Conservation (phyloP, 2,888 invertebrate genomes). For the Tethea ocularis region DNA sequence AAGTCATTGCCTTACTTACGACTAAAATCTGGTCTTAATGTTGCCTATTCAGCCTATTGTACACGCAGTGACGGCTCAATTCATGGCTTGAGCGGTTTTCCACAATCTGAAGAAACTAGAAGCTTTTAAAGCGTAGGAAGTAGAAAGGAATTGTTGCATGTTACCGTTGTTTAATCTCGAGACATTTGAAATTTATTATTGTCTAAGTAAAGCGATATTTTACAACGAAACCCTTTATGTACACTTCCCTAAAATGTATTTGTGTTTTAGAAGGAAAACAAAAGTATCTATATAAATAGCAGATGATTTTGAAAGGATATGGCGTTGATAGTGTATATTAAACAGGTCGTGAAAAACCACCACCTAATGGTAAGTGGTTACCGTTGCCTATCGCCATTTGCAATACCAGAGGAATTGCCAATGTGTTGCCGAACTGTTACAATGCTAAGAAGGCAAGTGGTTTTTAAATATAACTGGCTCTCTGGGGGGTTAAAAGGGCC, state of each 20-base stretch:
- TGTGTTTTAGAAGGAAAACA: neutral
- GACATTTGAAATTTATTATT: neutral
- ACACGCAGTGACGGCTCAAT: slow-evolving; percentile 56
- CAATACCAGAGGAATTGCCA: no score
- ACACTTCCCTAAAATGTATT: neutral
- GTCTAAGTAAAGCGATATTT: neutral
- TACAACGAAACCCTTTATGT: neutral
- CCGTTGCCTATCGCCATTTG: no score
- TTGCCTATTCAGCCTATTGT: slow-evolving; percentile 72
- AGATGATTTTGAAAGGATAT: no score
- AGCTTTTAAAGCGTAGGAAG: slow-evolving; percentile 67
- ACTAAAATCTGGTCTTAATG: slow-evolving; percentile 70
- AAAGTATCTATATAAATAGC: no score
- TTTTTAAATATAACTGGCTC: no score
- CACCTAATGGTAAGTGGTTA: no score
- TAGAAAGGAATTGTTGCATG: slow-evolving; percentile 57
- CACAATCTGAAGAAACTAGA: slow-evolving; percentile 68
- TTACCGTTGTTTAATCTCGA: slow-evolving; percentile 15
- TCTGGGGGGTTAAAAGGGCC: no score
- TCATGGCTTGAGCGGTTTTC: slow-evolving; percentile 68
- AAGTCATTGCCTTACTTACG: slow-evolving; percentile 69
- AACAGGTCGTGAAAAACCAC: no score
- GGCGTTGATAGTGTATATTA: no score
- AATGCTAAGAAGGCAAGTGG: no score
- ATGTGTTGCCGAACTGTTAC: no score